Evolutionary conservation across 2,797 vertebrate species (phyloP).

Genomic region (Smutsia temminckii): DNA sequence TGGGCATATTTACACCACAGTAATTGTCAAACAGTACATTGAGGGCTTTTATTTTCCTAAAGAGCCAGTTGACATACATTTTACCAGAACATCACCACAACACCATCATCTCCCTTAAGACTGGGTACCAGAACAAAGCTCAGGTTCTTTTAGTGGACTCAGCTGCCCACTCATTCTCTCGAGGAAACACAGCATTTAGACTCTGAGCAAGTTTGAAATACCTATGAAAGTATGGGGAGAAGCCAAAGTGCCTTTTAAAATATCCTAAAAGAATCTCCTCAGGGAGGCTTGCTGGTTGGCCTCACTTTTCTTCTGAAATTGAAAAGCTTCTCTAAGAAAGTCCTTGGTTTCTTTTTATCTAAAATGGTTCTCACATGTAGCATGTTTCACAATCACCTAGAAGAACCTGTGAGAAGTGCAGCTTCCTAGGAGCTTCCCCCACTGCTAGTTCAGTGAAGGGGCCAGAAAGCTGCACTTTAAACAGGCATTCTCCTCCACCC

Average conservation of each 20-base stretch:
- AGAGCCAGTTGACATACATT: neutral
- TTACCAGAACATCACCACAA: neutral
- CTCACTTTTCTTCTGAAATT: neutral
- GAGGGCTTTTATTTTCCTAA: neutral
- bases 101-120: neutral
- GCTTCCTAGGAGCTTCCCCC: neutral
- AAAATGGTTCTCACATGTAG: neutral
- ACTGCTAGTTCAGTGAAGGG: neutral
- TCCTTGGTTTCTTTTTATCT: conserved; percentile 1
- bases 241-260: neutral
- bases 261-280: neutral
- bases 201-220: neutral
- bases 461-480: neutral
- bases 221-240: neutral
- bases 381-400: neutral
- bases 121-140: neutral
- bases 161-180: neutral
- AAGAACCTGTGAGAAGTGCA: neutral
- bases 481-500: neutral
- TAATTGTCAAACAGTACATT: neutral
- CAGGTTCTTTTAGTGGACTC: neutral
- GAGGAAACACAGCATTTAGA: neutral
- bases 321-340: conserved; percentile 30
- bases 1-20: neutral
- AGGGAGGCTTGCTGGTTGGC: neutral